Percentiles rank a stretch among this genome's conserved stretches.
phyloP scores from a whole-genome alignment of 1,140 invertebrate genomes.

The Zaprionus gabonicus region DNA sequence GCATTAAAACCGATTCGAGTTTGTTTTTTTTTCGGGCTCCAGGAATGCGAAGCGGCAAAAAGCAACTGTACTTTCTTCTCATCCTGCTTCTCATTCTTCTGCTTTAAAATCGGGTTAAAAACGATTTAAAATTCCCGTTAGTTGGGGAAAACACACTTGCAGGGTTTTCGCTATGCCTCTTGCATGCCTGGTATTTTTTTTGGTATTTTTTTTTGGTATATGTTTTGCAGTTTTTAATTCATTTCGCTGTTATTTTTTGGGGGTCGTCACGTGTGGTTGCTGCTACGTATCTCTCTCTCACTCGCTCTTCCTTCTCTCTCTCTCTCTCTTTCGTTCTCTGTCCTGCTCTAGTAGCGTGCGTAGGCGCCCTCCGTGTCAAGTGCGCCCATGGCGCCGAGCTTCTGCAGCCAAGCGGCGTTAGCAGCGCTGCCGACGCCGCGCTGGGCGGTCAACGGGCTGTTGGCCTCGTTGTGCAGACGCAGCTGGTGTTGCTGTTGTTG shows the following conservation, averaged over 20 bases:
- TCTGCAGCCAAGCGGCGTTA: slow-evolving; percentile 75
- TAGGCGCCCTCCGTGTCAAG: slow-evolving; percentile 70
- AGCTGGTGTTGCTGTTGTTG: slow-evolving; percentile 61
- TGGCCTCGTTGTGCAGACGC: slow-evolving; percentile 76
- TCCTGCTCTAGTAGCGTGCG: slow-evolving; percentile 55
- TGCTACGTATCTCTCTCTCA: slow-evolving; percentile 14
- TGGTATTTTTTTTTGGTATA: neutral
- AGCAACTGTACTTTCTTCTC: too few species aligned
- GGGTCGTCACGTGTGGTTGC: slow-evolving; percentile 42
- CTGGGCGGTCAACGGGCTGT: slow-evolving; percentile 55
- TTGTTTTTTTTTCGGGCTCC: neutral
- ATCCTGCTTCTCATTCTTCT: neutral
- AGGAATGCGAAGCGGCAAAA: slow-evolving; percentile 2
- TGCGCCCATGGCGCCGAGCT: slow-evolving; percentile 67
- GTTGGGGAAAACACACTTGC: neutral
- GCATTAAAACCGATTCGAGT: slow-evolving; percentile 58
- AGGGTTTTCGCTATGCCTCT: neutral
- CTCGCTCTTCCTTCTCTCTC: neutral
- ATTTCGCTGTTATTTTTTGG: slow-evolving; percentile 19
- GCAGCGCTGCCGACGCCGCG: slow-evolving; percentile 44
- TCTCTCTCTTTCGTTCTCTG: neutral
- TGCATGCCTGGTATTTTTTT: slow-evolving; percentile 7
- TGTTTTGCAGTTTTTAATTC: slow-evolving; percentile 1
- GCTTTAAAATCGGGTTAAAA: slow-evolving; percentile 7
- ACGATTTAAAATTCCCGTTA: slow-evolving; percentile 11